Percentiles rank a stretch among this genome's conserved stretches.
Evolutionary conservation across 1,140 invertebrate species (phyloP).

Genomic region (Teleopsis dalmanni): DNA sequence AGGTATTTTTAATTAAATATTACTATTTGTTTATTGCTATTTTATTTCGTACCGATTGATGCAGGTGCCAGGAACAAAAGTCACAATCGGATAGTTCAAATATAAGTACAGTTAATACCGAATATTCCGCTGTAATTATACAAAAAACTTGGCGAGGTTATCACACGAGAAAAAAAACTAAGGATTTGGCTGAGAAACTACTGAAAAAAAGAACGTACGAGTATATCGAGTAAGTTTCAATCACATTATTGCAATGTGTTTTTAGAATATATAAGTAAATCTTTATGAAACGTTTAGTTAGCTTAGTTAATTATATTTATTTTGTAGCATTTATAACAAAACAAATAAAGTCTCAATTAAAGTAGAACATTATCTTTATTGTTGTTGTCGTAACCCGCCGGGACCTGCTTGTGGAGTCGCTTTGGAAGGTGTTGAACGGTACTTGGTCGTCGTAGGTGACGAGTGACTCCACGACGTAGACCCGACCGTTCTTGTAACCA

Average conservation of each 20-base stretch:
- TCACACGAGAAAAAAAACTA: constrained; percentile 67
- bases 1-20: constrained; percentile 18
- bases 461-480: no score
- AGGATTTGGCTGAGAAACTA: constrained; percentile 66
- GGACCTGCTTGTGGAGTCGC: neutral
- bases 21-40: neutral
- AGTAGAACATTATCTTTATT: no score
- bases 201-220: constrained; percentile 73
- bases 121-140: constrained; percentile 64
- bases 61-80: constrained; percentile 17
- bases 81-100: constrained; percentile 18
- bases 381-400: neutral
- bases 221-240: constrained; percentile 67
- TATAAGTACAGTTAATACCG: constrained; percentile 15
- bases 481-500: no score
- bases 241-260: no score
- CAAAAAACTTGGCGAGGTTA: constrained; percentile 86
- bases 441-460: no score
- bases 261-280: no score
- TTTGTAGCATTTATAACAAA: no score
- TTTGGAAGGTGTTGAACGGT: no score
- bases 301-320: no score
- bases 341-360: no score
- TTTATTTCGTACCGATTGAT: neutral
- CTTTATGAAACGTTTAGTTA: no score